phyloP scores from a whole-genome alignment of 2,113 vertebrate genomes.

The Andinoacara biseriatus region DNA sequence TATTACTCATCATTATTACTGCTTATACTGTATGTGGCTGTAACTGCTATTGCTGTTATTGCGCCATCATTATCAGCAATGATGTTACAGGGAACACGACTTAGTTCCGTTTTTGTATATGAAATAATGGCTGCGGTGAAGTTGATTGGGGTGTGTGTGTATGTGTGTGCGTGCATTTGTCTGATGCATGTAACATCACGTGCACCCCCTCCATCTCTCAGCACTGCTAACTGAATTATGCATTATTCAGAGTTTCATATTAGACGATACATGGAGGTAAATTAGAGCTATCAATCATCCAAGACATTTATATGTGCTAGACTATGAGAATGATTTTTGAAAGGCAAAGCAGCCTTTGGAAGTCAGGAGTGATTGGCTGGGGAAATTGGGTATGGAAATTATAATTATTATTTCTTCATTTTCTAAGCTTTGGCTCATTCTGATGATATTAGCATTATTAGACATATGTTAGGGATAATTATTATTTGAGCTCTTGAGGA shows the following conservation, averaged over 20 bases:
- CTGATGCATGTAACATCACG: background rate
- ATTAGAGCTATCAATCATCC: constrained; percentile 80
- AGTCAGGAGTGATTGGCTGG: constrained; percentile 62
- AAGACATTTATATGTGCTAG: constrained; percentile 65
- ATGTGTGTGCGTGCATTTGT: constrained; percentile 4
- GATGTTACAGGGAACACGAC: constrained; percentile 22
- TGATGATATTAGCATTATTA: constrained; percentile 67
- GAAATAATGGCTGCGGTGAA: constrained; percentile 37
- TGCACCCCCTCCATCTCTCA: constrained; percentile 15
- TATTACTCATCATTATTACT: constrained; percentile 57
- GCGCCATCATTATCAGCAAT: constrained; percentile 50
- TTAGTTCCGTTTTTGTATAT: constrained; percentile 41
- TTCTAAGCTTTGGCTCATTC: constrained; percentile 55
- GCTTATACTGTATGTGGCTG: constrained; percentile 27
- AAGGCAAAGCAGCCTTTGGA: constrained; percentile 52
- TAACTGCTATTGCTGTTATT: constrained; percentile 51
- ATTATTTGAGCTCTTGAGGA: constrained; percentile 41
- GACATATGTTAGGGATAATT: constrained; percentile 55
- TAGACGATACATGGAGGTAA: constrained; percentile 71
- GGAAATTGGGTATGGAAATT: constrained; percentile 73
- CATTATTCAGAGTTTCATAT: constrained; percentile 80
- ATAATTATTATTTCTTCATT: constrained; percentile 70
- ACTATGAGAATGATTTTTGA: constrained; percentile 68
- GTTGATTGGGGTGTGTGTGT: background rate
- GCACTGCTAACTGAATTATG: constrained; percentile 63